phyloP scores from a whole-genome alignment of 2,113 vertebrate genomes.

The Gadus macrocephalus region DNA sequence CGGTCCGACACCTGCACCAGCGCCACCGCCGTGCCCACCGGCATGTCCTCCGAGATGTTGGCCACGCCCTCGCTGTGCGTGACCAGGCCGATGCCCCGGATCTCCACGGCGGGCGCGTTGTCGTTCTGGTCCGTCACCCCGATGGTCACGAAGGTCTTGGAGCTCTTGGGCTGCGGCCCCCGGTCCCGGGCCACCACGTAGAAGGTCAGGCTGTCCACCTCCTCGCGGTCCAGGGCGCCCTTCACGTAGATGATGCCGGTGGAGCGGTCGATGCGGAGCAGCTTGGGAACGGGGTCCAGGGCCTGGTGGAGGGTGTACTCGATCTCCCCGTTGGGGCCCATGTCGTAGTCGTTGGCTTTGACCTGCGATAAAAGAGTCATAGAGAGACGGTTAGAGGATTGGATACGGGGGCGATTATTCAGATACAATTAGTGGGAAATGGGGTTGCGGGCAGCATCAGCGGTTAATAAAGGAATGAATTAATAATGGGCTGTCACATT shows the following conservation, averaged over 20 bases:
- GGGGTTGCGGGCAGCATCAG: neutral
- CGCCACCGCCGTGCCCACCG: slow-evolving; percentile 91
- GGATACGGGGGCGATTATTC: neutral
- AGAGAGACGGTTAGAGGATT: slow-evolving; percentile 4
- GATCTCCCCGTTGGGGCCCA: slow-evolving; percentile 93
- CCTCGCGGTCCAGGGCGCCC: slow-evolving; percentile 91
- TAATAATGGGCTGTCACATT: neutral
- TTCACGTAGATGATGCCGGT: slow-evolving; percentile 93
- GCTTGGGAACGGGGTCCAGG: slow-evolving; percentile 83
- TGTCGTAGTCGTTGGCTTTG: slow-evolving; percentile 93
- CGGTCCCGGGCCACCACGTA: slow-evolving; percentile 92
- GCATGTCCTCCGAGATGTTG: slow-evolving; percentile 95
- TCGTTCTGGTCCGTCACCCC: slow-evolving; percentile 96
- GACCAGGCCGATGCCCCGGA: slow-evolving; percentile 92
- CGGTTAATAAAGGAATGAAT: slow-evolving; percentile 24
- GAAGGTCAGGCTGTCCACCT: slow-evolving; percentile 86
- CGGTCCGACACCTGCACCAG: slow-evolving; percentile 97
- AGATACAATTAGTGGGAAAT: neutral
- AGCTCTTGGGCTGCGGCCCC: slow-evolving; percentile 90
- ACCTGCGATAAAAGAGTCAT: slow-evolving; percentile 73
- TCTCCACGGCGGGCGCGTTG: slow-evolving; percentile 93
- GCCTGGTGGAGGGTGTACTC: slow-evolving; percentile 96
- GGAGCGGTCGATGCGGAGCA: slow-evolving; percentile 86
- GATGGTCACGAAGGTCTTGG: slow-evolving; percentile 89
- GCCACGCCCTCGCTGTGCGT: slow-evolving; percentile 94